Base-by-base conservation (phyloP, 35 echinoderm and acorn worm genomes). In the Stichopus chloronotus region DNA sequence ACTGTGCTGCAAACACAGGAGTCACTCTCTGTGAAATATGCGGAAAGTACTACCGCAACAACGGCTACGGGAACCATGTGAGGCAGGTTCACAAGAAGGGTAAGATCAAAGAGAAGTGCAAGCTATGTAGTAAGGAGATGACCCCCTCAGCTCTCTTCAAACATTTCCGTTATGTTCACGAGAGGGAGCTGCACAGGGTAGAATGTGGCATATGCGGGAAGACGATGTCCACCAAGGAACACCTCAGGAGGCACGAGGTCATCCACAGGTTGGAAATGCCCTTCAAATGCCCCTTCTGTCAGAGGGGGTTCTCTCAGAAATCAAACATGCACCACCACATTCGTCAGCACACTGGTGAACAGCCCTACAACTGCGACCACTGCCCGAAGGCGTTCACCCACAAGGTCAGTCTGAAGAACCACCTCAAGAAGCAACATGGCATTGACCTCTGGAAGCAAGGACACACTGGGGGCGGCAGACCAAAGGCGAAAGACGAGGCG, bases 381-480 rank as follows among this genome's bases (percentile, higher is more conserved):
- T 96, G 95, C 63, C 56, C 11, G 0, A 65, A 55, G 17, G 59
- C 95, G 9, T 96, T 96, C 63, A 96, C 92, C 0, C 95, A 96
- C 88, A 96, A 96, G 53, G 92, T 96, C 84, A 96, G 95, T 65
- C 72, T 96, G 16, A 96, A 96, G 77, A 96, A 87, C 3, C 95
- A 96, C 57, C 81, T 93, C 22, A 96, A 93, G 78, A 96, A 86
- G 23, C 61, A 80, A 19, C 95, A 96, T 81, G 92, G 92, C 3
- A 93, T 96, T 30, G 95, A 96, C 56, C 90, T 88, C 68, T 96
- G 92, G 92, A 91, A 91, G 56, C 22, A 95, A 58, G 55, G 82
- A 4, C 82, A 85, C 5, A 85, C 82, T 6, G 82, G 82, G 82
- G 55, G 55, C 57, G 82, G 82, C 57, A 58, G 57, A 55, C 78